Conservation (phyloP, 2,797 vertebrate species). For the Acrocephalus scirpaceus region DNA sequence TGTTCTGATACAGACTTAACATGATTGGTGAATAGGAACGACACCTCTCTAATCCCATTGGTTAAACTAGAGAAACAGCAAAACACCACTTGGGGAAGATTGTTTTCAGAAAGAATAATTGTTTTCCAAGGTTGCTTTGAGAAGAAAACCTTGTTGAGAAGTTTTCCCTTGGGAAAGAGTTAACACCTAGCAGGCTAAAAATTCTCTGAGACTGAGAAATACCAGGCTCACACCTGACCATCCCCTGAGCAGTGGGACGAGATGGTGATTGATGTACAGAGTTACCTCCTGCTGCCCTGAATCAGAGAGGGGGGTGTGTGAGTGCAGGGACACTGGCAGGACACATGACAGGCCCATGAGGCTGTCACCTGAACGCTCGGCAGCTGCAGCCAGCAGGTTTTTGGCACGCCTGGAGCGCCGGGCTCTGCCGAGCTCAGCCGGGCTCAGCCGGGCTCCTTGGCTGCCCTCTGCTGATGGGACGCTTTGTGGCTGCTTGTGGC, state of each 20-base stretch:
- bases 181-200: too few relatives aligned
- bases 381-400: accelerated
- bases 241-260: accelerated
- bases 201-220: too few relatives aligned
- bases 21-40: too few relatives aligned
- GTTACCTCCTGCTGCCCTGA: background rate
- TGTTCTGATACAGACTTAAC: too few relatives aligned
- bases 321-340: background rate
- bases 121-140: too few relatives aligned
- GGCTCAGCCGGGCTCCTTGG: background rate
- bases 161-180: too few relatives aligned
- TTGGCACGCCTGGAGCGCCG: accelerated
- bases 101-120: too few relatives aligned
- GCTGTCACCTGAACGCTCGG: background rate
- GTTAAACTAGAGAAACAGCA: too few relatives aligned
- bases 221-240: background rate
- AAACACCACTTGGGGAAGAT: too few relatives aligned
- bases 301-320: background rate
- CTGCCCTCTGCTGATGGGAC: constrained; percentile 61
- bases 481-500: background rate
- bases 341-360: background rate
- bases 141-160: too few relatives aligned
- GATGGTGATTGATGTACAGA: accelerated
- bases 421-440: background rate
- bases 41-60: too few relatives aligned